phyloP scores from a whole-genome alignment of 2,888 invertebrate species.

The Rhyacophila evoluta region DNA sequence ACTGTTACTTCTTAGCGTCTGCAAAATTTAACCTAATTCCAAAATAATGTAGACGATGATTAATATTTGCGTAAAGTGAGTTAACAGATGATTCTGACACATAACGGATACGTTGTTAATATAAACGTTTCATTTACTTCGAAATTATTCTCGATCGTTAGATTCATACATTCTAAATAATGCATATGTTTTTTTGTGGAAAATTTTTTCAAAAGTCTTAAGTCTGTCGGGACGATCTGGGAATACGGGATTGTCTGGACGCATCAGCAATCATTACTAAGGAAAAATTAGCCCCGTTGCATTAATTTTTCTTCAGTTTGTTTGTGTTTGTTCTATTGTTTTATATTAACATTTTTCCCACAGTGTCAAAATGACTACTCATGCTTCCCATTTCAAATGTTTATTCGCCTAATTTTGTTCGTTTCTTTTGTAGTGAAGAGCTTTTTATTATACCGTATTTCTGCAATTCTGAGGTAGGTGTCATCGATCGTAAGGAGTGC shows the following conservation, averaged over 20 bases:
- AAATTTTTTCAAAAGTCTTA: not conserved
- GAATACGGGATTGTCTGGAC: conserved; percentile 29
- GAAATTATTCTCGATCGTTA: not conserved
- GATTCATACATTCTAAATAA: conserved; percentile 57
- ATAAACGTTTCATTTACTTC: not conserved
- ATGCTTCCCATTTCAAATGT: not conserved
- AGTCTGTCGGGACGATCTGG: not conserved
- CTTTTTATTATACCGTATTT: conserved; percentile 25
- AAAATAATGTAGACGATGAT: not conserved
- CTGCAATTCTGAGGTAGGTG: no score
- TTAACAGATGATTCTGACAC: not conserved
- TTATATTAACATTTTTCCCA: conserved; percentile 36
- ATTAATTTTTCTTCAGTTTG: conserved; percentile 44
- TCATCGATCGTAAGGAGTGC: no score
- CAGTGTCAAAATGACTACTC: conserved; percentile 20
- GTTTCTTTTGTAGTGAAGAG: conserved; percentile 20
- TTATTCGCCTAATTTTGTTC: not conserved
- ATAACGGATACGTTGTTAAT: conserved; percentile 21
- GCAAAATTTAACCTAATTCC: conserved; percentile 13
- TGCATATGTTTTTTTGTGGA: conserved; percentile 61
- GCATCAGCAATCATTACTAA: conserved; percentile 64
- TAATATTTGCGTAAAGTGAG: not conserved
- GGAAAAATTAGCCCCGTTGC: conserved; percentile 62
- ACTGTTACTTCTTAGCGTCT: conserved; percentile 1
- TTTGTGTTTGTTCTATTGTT: conserved; percentile 25